These are phyloP conservation scores for Neoaliturus tenellus DNA, from an alignment of 2,888 invertebrate genomes.

Conservation along the genomic window DNA sequence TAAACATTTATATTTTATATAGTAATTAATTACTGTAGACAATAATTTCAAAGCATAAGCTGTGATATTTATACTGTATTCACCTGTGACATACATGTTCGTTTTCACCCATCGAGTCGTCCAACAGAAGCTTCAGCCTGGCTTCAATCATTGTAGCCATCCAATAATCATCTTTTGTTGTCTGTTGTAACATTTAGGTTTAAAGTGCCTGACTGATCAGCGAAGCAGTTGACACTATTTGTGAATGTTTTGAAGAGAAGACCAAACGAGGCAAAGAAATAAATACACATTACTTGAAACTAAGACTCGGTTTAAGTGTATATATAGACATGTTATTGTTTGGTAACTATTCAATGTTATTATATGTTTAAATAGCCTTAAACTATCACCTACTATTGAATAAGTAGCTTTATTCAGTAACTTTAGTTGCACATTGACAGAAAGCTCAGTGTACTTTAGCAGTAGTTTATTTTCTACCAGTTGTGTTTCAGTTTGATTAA, in stretches of 20 bases:
- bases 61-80: too few species aligned
- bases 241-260: slow-evolving; percentile 7
- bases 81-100: too few species aligned
- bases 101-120: too few species aligned
- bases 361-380: neutral
- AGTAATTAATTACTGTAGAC: too few species aligned
- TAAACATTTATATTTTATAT: too few species aligned
- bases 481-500: slow-evolving; percentile 13
- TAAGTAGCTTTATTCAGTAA: neutral
- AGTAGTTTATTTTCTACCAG: slow-evolving; percentile 2
- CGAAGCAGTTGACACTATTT: slow-evolving; percentile 21
- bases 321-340: neutral
- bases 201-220: slow-evolving; percentile 22
- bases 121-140: neutral
- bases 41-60: too few species aligned
- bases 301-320: neutral
- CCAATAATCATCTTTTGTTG: slow-evolving; percentile 7
- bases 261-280: slow-evolving; percentile 12
- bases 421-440: neutral
- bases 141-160: neutral
- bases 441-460: slow-evolving; percentile 26
- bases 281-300: neutral
- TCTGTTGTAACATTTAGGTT: slow-evolving; percentile 45
- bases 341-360: neutral
- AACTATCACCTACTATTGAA: neutral